phyloP scores from a whole-genome alignment of 2,888 invertebrate genomes.

The Drosophila paucipuncta region DNA sequence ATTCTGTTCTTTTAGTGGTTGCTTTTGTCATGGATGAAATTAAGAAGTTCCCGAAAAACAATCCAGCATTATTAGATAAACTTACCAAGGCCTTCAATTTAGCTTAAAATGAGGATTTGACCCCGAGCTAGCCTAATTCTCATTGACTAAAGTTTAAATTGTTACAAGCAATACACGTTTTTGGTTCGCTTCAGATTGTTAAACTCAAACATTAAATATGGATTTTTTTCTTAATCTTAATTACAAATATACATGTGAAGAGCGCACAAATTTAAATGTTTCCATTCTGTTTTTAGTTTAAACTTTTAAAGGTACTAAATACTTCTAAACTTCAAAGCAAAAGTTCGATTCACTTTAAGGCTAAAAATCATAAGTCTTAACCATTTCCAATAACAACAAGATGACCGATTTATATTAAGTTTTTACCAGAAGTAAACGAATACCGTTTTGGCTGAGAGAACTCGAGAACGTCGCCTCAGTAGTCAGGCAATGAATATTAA shows the following conservation, averaged over 20 bases:
- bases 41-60: slow-evolving; percentile 57
- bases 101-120: neutral
- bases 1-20: slow-evolving; percentile 61
- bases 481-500: slow-evolving; percentile 72
- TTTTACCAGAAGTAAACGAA: slow-evolving; percentile 41
- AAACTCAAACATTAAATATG: slow-evolving; percentile 33
- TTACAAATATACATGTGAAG: slow-evolving; percentile 26
- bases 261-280: slow-evolving; percentile 22
- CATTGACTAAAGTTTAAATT: slow-evolving; percentile 12
- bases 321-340: neutral
- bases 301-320: neutral
- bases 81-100: slow-evolving; percentile 65
- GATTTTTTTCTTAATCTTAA: slow-evolving; percentile 23
- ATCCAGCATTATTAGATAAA: slow-evolving; percentile 45
- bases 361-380: slow-evolving; percentile 14
- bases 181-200: slow-evolving; percentile 52
- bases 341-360: neutral
- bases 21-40: slow-evolving; percentile 68
- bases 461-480: slow-evolving; percentile 28
- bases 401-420: slow-evolving; percentile 27
- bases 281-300: neutral
- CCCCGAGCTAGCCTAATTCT: neutral
- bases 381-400: slow-evolving; percentile 33
- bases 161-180: slow-evolving; percentile 34
- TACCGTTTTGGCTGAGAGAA: slow-evolving; percentile 36